Conservation (phyloP, 2,888 invertebrate genomes). For the Melanophora roralis region DNA sequence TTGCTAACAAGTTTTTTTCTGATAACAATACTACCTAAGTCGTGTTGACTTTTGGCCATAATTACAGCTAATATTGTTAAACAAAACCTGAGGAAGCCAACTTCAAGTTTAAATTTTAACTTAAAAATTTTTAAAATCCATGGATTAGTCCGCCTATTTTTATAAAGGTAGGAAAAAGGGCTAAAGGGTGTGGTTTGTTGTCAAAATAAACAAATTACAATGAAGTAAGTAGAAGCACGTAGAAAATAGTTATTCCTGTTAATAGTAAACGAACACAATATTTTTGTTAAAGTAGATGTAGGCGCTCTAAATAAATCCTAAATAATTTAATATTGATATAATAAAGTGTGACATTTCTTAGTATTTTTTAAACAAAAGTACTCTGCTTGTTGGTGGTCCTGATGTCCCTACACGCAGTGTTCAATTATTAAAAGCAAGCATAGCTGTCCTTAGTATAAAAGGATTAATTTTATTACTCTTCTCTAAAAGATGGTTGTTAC, state of each 20-base stretch:
- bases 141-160: constrained; percentile 42
- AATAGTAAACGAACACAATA: neutral
- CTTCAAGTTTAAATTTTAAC: neutral
- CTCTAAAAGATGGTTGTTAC: too few relatives aligned
- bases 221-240: neutral
- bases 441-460: constrained; percentile 22
- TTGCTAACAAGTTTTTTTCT: too few relatives aligned
- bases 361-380: neutral
- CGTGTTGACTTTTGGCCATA: constrained; percentile 26
- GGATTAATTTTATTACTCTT: constrained; percentile 24
- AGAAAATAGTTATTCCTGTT: neutral
- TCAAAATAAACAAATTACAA: constrained; percentile 55
- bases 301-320: neutral
- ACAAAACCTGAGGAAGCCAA: neutral
- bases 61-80: constrained; percentile 21
- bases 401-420: neutral
- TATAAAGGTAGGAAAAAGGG: neutral
- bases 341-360: neutral
- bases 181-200: constrained; percentile 53
- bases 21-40: neutral
- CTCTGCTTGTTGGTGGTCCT: neutral
- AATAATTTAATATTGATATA: neutral
- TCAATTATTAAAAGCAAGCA: constrained; percentile 43
- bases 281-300: neutral
- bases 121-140: constrained; percentile 35